Conservation (phyloP, 2,113 vertebrate genomes). For the Thermophis baileyi region DNA sequence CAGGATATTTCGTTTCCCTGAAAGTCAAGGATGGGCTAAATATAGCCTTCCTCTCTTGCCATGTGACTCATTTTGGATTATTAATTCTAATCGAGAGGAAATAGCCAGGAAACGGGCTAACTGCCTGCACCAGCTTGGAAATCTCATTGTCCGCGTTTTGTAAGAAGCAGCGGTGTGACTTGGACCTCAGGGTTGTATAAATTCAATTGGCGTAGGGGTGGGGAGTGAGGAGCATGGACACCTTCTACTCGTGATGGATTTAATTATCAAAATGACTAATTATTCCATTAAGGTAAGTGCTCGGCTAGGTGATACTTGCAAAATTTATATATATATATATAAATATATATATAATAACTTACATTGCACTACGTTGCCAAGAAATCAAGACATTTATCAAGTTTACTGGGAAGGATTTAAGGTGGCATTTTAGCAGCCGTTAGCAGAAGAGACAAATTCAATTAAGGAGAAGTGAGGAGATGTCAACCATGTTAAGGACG, state of each 20-base stretch:
- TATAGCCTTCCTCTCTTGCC: background rate
- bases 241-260: slow-evolving; percentile 86
- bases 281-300: slow-evolving; percentile 93
- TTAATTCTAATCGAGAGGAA: slow-evolving; percentile 55
- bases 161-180: slow-evolving; percentile 70
- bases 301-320: slow-evolving; percentile 91
- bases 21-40: background rate
- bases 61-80: slow-evolving; percentile 54
- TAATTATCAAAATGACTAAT: slow-evolving; percentile 99
- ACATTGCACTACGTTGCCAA: slow-evolving; percentile 89
- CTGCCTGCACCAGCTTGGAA: slow-evolving; percentile 61
- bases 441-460: slow-evolving; percentile 95
- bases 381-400: slow-evolving; percentile 97
- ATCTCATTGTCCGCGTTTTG: slow-evolving; percentile 62
- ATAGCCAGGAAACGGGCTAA: slow-evolving; percentile 53
- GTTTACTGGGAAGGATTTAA: slow-evolving; percentile 91
- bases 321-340: slow-evolving; percentile 67
- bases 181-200: slow-evolving; percentile 72
- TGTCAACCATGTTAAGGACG: slow-evolving; percentile 75
- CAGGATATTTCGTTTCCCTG: slow-evolving; percentile 33
- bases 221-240: slow-evolving; percentile 50
- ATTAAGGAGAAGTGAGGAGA: slow-evolving; percentile 90
- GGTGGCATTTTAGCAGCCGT: slow-evolving; percentile 94
- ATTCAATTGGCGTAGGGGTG: slow-evolving; percentile 48
- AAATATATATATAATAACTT: slow-evolving; percentile 83